A percentile compares a stretch with the other conserved stretches of the same genome.
Conservation (phyloP, 2,797 vertebrate genomes). For the Spea hammondii region DNA sequence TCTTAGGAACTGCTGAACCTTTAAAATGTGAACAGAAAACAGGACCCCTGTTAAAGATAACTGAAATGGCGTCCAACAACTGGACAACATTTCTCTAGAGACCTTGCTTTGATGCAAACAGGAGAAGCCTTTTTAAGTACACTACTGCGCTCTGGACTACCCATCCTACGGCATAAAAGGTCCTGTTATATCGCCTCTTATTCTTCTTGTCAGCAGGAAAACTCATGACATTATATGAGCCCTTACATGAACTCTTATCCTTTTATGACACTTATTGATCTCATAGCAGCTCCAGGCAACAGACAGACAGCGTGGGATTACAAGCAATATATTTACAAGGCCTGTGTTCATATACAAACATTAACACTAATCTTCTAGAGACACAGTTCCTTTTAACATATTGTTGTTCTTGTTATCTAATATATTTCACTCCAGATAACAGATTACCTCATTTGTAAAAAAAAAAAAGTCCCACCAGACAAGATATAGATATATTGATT, state of each 20-base stretch:
- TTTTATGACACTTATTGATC: conserved; percentile 41
- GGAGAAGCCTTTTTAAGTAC: conserved; percentile 17
- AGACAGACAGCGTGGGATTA: conserved; percentile 29
- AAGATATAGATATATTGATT: no score
- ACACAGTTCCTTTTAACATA: background rate
- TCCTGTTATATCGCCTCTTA: conserved; percentile 26
- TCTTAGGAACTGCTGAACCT: no score
- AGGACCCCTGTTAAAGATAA: no score
- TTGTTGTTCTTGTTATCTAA: background rate
- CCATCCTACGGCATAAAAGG: conserved; percentile 11
- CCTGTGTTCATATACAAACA: conserved; percentile 6
- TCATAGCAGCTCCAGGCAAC: conserved; percentile 26
- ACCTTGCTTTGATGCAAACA: conserved; percentile 6
- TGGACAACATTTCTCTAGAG: background rate
- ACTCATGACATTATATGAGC: conserved; percentile 30
- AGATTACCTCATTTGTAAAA: no score
- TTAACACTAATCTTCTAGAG: background rate
- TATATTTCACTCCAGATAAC: no score
- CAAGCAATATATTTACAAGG: conserved; percentile 25
- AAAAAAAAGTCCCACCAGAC: no score
- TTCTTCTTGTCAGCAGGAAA: conserved; percentile 24
- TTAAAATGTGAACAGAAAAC: no score
- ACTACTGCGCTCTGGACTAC: conserved; percentile 9
- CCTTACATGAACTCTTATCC: conserved; percentile 25
- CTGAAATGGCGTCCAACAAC: no score